Evolutionary conservation across 2,113 vertebrate genomes (phyloP), one percentile per base, ranked within the genome.

Genomic region (Oophaga pumilio): DNA sequence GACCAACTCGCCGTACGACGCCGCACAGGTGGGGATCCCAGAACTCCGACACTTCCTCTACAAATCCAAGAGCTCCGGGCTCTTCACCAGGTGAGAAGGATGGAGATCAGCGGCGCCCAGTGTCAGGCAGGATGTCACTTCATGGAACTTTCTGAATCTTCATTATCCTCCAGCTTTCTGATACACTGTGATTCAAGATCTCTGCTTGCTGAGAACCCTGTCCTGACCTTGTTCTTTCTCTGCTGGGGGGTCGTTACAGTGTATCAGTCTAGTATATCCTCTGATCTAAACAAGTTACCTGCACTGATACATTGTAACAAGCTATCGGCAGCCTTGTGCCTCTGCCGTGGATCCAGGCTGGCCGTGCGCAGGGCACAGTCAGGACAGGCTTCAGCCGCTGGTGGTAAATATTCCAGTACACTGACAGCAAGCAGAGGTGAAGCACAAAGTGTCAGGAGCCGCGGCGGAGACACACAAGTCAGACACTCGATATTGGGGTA

Each of bases 21-120:
- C 97, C 0, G 90, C 93, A 73, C 97, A 98, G 90, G 96, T 98
- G 76, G 97, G 96, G 91, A 96, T 99, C 90, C 97, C 97, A 0
- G 97, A 99, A 90, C 96, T 99, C 87, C 92, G 97, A 53, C 98
- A 99, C 93, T 99, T 99, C 92, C 94, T 99, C 90, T 99, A 99
- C 92, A 99, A 99, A 90, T 99, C 97, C 12, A 99, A 98, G 94
- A 99, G 98, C 93, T 99, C 98, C 0, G 97, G 97, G 50, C 95
- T 99, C 86, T 99, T 98, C 92, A 99, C 98, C 93, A 98, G 98
- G 98, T 99, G 91, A 94, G 97, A 69, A 15, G 28, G 57, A 14
- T 3, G n/a, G 18, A 62, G 26, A 33, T 69, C 13, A 33, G 68
- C 26, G n/a, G 0, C 4, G 26, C 68, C 26, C 64, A 64, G 11